Conservation (phyloP, 2,113 vertebrate genomes). For the Notechis scutatus region DNA sequence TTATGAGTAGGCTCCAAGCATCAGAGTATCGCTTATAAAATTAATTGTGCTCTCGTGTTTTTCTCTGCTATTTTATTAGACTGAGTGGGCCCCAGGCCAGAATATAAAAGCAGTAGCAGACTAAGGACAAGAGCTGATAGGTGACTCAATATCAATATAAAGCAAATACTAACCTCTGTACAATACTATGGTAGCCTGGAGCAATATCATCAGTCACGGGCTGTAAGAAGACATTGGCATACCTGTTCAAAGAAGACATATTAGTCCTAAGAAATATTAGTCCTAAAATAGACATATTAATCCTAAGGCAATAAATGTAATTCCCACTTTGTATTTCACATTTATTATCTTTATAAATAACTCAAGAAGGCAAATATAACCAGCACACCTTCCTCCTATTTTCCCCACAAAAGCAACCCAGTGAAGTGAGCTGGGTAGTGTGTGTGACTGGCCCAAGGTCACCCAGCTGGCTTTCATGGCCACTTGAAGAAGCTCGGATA, state of each 20-base stretch:
- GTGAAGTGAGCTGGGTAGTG: neutral
- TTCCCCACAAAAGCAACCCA: neutral
- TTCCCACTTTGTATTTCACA: neutral
- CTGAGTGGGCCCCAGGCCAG: neutral
- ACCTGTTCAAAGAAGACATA: slow-evolving; percentile 71
- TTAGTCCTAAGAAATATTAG: neutral
- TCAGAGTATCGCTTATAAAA: neutral
- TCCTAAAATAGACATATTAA: neutral
- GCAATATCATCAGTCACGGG: slow-evolving; percentile 98
- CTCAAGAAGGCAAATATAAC: neutral
- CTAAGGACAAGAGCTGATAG: neutral
- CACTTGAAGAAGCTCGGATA: neutral
- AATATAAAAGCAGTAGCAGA: neutral
- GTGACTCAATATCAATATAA: neutral
- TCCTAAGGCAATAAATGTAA: neutral
- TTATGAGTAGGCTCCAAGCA: neutral
- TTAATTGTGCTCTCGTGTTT: neutral
- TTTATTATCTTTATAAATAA: neutral
- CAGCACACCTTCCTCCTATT: neutral
- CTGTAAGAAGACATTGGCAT: slow-evolving; percentile 97
- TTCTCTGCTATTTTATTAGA: neutral
- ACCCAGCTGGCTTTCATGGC: neutral
- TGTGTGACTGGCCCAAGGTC: neutral
- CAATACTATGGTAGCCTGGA: slow-evolving; percentile 97
- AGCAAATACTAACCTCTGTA: slow-evolving; percentile 84